Evolutionary conservation across 2,113 vertebrate genomes (phyloP).

Genomic region (Petromus typicus): DNA sequence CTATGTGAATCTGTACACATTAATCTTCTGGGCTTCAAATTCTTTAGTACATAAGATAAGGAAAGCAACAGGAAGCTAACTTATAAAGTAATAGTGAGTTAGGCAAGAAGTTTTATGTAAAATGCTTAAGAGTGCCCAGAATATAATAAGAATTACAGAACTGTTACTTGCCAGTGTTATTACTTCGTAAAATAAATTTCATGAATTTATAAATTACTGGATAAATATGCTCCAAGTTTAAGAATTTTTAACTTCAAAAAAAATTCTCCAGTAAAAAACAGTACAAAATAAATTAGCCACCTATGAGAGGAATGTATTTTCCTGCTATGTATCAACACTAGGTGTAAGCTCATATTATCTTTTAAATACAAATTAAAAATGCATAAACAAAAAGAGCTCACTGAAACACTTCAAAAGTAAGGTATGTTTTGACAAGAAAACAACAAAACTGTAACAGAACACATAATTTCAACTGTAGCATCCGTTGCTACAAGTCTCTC

Average conservation of each 20-base stretch:
- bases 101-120: neutral
- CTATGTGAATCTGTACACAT: neutral
- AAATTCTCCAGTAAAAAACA: neutral
- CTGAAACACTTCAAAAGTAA: slow-evolving; percentile 1
- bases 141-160: neutral
- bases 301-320: neutral
- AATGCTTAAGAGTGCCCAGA: neutral
- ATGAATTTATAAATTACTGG: neutral
- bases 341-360: neutral
- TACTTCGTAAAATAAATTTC: neutral
- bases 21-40: neutral
- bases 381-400: neutral
- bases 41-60: neutral
- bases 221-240: neutral
- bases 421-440: slow-evolving; percentile 24
- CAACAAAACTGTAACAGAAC: neutral
- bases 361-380: neutral
- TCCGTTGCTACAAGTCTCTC: neutral
- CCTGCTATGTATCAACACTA: neutral
- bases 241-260: neutral
- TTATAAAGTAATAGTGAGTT: neutral
- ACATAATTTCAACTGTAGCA: neutral
- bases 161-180: neutral
- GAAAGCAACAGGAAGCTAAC: neutral
- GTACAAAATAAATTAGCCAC: slow-evolving; percentile 8